A percentile compares a stretch with the other conserved stretches of the same genome.
Evolutionary conservation across 2,888 invertebrate genomes (phyloP).

Genomic region (Xestia rhomboidea): DNA sequence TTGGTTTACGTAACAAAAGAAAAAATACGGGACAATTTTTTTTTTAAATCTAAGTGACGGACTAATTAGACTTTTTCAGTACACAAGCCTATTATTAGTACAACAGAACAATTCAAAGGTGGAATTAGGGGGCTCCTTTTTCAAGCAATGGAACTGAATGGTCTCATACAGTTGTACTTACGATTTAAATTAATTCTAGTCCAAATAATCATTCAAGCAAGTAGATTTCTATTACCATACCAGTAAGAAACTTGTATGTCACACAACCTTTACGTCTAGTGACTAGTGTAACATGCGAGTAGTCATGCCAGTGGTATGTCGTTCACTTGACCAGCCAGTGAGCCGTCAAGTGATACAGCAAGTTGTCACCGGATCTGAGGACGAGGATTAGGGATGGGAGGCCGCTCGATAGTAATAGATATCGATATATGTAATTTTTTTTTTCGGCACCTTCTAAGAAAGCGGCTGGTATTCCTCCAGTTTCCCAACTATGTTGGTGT

Average conservation of each 20-base stretch:
- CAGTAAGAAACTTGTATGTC: conserved; percentile 4
- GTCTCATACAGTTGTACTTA: not conserved
- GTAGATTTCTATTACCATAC: not conserved
- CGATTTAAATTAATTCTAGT: not conserved
- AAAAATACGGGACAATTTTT: too few relatives aligned
- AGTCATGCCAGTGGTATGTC: conserved; percentile 17
- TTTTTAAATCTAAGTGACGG: too few relatives aligned
- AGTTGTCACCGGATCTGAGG: conserved; percentile 65
- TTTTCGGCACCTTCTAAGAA: too few relatives aligned
- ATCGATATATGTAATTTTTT: conserved; percentile 14
- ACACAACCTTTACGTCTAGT: conserved; percentile 13
- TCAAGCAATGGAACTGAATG: not conserved
- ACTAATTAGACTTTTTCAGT: too few relatives aligned
- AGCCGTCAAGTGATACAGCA: conserved; percentile 47
- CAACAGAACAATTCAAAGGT: not conserved
- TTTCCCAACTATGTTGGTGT: too few relatives aligned
- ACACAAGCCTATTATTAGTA: too few relatives aligned
- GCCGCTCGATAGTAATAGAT: not conserved
- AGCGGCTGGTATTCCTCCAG: not conserved
- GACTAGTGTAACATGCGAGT: conserved; percentile 25
- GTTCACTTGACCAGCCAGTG: conserved; percentile 43
- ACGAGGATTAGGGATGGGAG: conserved; percentile 7
- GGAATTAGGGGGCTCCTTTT: not conserved
- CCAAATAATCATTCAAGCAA: conserved; percentile 23
- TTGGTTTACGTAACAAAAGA: too few relatives aligned